Percentiles rank a stretch among this genome's conserved stretches.
These are phyloP conservation scores for Drosophila pachea DNA, from an alignment of 1,140 invertebrate species.

Conservation along the genomic window DNA sequence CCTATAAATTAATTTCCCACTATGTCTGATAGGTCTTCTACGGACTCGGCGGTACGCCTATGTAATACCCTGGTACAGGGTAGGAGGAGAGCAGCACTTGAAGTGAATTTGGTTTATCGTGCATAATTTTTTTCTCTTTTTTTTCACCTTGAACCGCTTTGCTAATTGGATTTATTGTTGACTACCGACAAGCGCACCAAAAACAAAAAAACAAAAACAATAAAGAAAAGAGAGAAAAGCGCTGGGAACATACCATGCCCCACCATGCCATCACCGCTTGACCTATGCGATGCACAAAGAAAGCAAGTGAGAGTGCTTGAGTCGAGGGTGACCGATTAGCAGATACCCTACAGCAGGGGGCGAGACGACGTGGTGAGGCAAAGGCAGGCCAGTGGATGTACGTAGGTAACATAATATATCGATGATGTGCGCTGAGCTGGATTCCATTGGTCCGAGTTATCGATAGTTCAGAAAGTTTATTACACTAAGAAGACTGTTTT, in stretches of 20 bases:
- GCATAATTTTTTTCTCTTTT: conserved; percentile 45
- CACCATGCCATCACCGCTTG: conserved; percentile 12
- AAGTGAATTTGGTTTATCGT: conserved; percentile 55
- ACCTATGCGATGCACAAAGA: conserved; percentile 13
- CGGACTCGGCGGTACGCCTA: too few relatives aligned
- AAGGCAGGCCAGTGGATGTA: too few relatives aligned
- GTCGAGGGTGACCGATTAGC: not conserved
- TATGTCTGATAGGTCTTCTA: too few relatives aligned
- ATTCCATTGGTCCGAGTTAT: too few relatives aligned
- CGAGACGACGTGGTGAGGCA: too few relatives aligned
- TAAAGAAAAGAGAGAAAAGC: not conserved
- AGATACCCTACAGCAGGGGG: not conserved
- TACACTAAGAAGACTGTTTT: too few relatives aligned
- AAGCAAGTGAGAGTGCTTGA: not conserved
- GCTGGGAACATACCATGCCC: not conserved
- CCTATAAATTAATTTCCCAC: too few relatives aligned
- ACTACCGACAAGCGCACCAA: conserved; percentile 60
- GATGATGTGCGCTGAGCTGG: not conserved
- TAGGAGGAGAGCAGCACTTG: conserved; percentile 5
- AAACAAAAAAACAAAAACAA: not conserved
- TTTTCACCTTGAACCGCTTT: conserved; percentile 69
- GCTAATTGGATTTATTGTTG: conserved; percentile 76
- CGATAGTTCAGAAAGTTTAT: too few relatives aligned
- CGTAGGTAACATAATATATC: not conserved
- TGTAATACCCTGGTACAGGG: not conserved